Evolutionary conservation across 2,113 vertebrate species (phyloP).

Genomic region (Siphamia tubifer): DNA sequence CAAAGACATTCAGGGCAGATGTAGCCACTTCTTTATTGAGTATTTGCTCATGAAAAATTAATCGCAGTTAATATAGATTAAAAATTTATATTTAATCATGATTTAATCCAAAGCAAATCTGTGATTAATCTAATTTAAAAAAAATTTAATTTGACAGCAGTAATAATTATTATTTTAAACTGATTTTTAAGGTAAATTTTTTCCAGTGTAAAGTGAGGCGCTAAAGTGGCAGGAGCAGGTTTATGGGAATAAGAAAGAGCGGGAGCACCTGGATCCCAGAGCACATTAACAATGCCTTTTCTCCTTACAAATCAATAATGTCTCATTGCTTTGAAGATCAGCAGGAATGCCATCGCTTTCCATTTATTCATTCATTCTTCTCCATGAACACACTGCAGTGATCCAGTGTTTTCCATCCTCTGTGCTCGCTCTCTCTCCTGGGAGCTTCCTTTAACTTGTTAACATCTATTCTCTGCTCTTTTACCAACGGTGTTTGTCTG

Average conservation of each 20-base stretch:
- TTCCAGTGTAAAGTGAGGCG: too few relatives aligned
- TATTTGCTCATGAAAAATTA: too few relatives aligned
- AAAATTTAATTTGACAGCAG: too few relatives aligned
- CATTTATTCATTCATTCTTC: slow-evolving; percentile 59
- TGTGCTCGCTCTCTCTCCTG: slow-evolving; percentile 9
- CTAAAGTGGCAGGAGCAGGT: neutral
- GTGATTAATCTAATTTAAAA: too few relatives aligned
- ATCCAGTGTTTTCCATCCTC: slow-evolving; percentile 34
- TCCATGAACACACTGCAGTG: slow-evolving; percentile 44
- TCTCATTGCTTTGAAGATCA: slow-evolving; percentile 60
- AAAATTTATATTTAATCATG: too few relatives aligned
- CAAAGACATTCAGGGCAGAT: too few relatives aligned
- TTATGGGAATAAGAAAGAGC: neutral
- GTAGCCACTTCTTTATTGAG: too few relatives aligned
- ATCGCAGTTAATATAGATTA: too few relatives aligned
- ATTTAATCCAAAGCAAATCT: too few relatives aligned
- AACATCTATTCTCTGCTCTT: slow-evolving; percentile 21
- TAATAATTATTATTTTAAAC: too few relatives aligned
- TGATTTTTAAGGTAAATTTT: too few relatives aligned
- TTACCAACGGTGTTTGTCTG: slow-evolving; percentile 11
- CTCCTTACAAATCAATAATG: slow-evolving; percentile 71
- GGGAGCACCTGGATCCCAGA: slow-evolving; percentile 26
- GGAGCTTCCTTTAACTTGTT: slow-evolving; percentile 36
- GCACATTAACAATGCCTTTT: slow-evolving; percentile 60
- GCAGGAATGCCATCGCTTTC: slow-evolving; percentile 55